Conservation (phyloP, 2,797 vertebrate species). For the Halcyon leucocephala region DNA sequence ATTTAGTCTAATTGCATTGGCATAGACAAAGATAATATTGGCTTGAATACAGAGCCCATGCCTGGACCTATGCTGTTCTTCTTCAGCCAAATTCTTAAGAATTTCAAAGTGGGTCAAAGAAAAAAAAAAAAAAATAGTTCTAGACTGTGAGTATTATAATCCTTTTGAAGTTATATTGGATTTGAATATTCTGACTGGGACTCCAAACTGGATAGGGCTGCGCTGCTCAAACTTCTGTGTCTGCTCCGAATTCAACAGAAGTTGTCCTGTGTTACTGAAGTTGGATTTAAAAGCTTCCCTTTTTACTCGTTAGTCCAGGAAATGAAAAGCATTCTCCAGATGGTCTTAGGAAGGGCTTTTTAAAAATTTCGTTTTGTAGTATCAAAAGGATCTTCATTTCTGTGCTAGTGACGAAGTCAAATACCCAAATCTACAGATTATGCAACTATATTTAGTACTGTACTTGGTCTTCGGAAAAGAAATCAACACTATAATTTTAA, state of each 20-base stretch:
- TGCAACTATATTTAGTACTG: not conserved
- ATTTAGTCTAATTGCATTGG: not conserved
- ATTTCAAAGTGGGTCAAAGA: not conserved
- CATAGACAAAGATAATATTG: not conserved
- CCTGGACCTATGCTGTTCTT: not conserved
- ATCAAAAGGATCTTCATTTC: not conserved
- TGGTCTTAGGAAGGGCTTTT: not conserved
- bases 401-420: not conserved
- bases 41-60: not conserved
- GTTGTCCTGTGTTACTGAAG: not conserved
- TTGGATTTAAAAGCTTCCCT: not conserved
- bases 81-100: not conserved
- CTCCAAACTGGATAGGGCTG: not conserved
- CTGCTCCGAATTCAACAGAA: rapidly evolving
- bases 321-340: not conserved
- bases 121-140: not conserved
- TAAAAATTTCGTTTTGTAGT: not conserved
- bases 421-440: not conserved
- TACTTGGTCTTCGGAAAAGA: not conserved
- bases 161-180: not conserved
- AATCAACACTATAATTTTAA: not conserved
- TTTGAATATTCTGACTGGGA: not conserved
- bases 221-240: not conserved
- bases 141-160: not conserved
- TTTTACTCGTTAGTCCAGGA: not conserved